These are phyloP conservation scores for Argya squamiceps DNA, from an alignment of 2,797 vertebrate species.

Conservation along the genomic window DNA sequence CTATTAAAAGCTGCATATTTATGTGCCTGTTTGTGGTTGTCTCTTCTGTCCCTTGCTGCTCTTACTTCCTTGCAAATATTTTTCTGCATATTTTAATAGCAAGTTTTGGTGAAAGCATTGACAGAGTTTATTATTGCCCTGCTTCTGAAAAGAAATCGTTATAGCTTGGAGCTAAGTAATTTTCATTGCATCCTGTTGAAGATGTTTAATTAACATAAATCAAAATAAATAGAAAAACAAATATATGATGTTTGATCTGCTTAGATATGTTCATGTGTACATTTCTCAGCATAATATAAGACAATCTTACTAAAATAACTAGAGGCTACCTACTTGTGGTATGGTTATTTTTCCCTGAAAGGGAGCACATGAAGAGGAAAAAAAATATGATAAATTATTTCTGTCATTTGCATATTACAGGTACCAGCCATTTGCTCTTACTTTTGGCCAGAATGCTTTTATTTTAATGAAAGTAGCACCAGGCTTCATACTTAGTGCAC, in stretches of 20 bases:
- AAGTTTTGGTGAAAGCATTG: neutral
- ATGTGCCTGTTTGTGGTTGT: neutral
- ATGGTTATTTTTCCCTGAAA: neutral
- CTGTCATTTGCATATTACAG: neutral
- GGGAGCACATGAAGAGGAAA: neutral
- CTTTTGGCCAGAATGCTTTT: neutral
- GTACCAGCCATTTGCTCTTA: neutral
- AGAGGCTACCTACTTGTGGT: neutral
- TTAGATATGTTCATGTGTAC: neutral
- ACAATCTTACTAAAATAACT: neutral
- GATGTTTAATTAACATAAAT: slow-evolving; percentile 39
- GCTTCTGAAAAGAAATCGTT: slow-evolving; percentile 11
- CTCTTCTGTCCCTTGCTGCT: neutral
- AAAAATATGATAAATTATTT: neutral
- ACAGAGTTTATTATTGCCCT: neutral
- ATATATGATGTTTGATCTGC: neutral
- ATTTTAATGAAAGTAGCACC: neutral
- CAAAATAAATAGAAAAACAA: slow-evolving; percentile 20
- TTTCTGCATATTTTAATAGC: neutral
- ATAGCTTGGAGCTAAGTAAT: slow-evolving; percentile 1
- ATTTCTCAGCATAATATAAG: neutral
- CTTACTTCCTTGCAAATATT: neutral
- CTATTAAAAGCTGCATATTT: slow-evolving; percentile 29
- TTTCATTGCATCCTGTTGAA: slow-evolving; percentile 1
- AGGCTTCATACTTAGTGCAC: neutral